Percentiles rank a stretch among this genome's conserved stretches.
These are phyloP conservation scores for Eclectus roratus DNA, from an alignment of 2,113 vertebrate genomes.

Conservation along the genomic window DNA sequence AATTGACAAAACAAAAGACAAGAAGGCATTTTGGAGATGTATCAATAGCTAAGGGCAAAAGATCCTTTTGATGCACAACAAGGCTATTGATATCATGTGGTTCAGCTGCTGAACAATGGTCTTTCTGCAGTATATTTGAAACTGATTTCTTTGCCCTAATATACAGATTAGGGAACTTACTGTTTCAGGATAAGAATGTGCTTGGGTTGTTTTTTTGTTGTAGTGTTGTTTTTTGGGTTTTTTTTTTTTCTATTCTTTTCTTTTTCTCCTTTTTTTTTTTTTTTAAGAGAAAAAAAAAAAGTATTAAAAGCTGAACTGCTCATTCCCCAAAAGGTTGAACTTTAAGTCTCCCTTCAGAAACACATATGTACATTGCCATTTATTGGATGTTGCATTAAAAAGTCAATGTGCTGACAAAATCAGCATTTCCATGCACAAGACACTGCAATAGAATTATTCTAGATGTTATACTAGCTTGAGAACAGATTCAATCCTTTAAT, in stretches of 20 bases:
- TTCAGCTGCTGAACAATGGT: neutral
- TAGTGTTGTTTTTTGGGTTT: neutral
- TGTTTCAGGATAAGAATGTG: neutral
- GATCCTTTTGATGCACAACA: rapidly evolving
- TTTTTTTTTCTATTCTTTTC: neutral
- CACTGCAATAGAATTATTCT: neutral
- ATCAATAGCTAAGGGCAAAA: neutral
- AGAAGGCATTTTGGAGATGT: neutral
- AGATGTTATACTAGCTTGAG: neutral
- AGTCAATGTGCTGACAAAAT: neutral
- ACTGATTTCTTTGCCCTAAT: neutral
- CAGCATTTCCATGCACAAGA: neutral
- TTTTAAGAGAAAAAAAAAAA: neutral
- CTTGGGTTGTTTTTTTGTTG: neutral
- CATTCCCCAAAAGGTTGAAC: neutral
- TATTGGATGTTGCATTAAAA: neutral
- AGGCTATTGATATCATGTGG: neutral
- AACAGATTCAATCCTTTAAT: neutral
- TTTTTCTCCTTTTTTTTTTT: neutral
- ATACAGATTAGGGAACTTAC: neutral
- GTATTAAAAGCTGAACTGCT: neutral
- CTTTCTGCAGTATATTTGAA: neutral
- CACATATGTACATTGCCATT: neutral
- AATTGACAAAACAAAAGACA: neutral
- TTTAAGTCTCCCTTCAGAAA: neutral